A percentile compares a stretch with the other conserved stretches of the same genome.
Conservation (phyloP, 2,797 vertebrate species). For the Microtus californicus region DNA sequence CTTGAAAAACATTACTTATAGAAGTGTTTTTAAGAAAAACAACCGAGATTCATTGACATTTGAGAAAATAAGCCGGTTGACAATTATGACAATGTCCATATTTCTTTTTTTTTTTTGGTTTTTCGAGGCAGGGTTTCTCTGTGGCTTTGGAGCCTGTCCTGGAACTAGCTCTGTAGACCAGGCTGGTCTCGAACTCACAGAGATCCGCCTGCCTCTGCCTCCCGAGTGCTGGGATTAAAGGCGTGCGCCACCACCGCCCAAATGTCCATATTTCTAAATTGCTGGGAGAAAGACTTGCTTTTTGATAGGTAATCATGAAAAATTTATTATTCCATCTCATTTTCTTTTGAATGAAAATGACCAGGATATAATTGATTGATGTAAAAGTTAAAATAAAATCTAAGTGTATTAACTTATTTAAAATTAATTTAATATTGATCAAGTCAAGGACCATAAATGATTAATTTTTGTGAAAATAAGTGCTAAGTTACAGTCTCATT, state of each 20-base stretch:
- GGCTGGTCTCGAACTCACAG: too few relatives aligned
- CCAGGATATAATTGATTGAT: constrained; percentile 20
- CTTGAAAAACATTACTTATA: background rate
- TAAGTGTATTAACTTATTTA: constrained; percentile 61
- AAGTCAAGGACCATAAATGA: constrained; percentile 6
- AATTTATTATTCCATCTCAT: background rate
- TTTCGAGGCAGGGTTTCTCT: too few relatives aligned
- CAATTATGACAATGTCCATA: background rate
- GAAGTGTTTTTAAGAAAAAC: constrained; percentile 15
- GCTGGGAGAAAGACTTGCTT: constrained; percentile 38
- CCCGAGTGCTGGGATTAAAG: too few relatives aligned
- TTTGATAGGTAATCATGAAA: constrained; percentile 43
- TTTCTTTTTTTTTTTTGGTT: too few relatives aligned
- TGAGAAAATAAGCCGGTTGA: constrained; percentile 6
- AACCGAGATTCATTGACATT: background rate
- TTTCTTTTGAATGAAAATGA: constrained; percentile 43
- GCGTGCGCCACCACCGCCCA: too few relatives aligned
- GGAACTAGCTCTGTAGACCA: too few relatives aligned
- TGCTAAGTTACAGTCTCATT: background rate
- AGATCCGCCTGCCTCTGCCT: too few relatives aligned
- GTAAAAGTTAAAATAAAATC: constrained; percentile 20
- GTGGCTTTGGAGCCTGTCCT: too few relatives aligned
- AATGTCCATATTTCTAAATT: constrained; percentile 26
- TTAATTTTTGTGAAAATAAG: constrained; percentile 29
- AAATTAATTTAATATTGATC: constrained; percentile 52